Conservation (phyloP, 2,113 vertebrate species). For the Podarcis raffonei region DNA sequence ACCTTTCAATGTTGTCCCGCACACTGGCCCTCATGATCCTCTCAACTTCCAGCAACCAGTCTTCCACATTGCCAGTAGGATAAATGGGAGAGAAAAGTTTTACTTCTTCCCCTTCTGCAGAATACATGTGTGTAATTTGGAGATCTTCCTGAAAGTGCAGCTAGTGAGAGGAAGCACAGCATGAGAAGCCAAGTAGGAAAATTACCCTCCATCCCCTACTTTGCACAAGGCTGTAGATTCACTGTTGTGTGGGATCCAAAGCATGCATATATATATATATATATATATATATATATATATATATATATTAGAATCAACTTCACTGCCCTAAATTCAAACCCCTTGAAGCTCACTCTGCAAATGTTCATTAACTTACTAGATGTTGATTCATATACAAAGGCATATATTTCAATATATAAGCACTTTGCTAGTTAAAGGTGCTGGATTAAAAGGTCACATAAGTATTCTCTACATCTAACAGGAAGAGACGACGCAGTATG, state of each 20-base stretch:
- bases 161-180: slow-evolving; percentile 68
- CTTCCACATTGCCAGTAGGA: slow-evolving; percentile 87
- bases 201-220: not conserved
- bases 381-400: not conserved
- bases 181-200: slow-evolving; percentile 11
- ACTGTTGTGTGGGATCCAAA: not conserved
- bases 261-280: no score
- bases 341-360: not conserved
- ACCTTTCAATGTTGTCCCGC: slow-evolving; percentile 81
- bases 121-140: slow-evolving; percentile 93
- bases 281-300: no score
- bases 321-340: not conserved
- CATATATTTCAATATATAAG: not conserved
- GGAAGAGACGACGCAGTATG: slow-evolving; percentile 31
- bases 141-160: slow-evolving; percentile 89
- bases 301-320: not conserved
- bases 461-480: slow-evolving; percentile 47
- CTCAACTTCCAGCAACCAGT: slow-evolving; percentile 90
- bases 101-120: slow-evolving; percentile 90
- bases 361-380: not conserved
- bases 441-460: slow-evolving; percentile 15
- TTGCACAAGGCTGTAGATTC: not conserved
- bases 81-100: slow-evolving; percentile 74
- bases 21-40: slow-evolving; percentile 87
- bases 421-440: not conserved